Base-by-base conservation (phyloP, 2,888 invertebrate genomes). In the Phengaris arion region DNA sequence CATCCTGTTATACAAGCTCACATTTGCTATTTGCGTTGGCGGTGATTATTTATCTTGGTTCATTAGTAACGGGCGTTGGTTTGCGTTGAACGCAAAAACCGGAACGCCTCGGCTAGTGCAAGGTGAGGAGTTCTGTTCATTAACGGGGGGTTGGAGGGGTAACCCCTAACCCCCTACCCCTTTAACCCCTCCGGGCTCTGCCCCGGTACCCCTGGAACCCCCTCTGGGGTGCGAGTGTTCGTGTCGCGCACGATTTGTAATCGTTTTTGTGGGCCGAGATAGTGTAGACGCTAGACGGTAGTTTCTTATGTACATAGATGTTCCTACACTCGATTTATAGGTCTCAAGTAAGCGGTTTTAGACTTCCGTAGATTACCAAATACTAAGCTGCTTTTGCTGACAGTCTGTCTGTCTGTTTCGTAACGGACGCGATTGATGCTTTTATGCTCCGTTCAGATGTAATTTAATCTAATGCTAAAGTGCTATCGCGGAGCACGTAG, bases 71-170 rank as follows among this genome's bases (percentile, higher is more conserved):
- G 68, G 13, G 1, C 12, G 35, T 64, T 69, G n/a, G n/a, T n/a
- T n/a, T n/a, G 52, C 51, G 52, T 72, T 22, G 35, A 45, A 54
- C 72, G 72, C 72, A 72, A 72, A 72, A 72, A 72, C 72, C 35
- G 35, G 52, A 69, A 69, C 48, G 48, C 45, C 15, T 15, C 45
- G 45, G 45, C 35, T 35, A 35, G 35, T 54, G 54, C 72, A 72
- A 72, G 72, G 72, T 72, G 72, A 72, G 72, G 52, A 72, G 52
- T 72, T 72, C 72, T 22, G 54, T 72, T 72, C 72, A 72, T 72
- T 72, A 72, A 52, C 72, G 52, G 35, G 52, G 72, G 52, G 51
- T 10, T 15, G 15, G 9, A n/a, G 35, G 35, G 35, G 35, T 35
- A 35, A 13, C 22, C 59, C 59, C 22, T 22, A 59, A 59, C 9